A percentile compares a stretch with the other conserved stretches of the same genome.
Conservation (phyloP, 2,888 invertebrate genomes). For the Folsomia manolachei region DNA sequence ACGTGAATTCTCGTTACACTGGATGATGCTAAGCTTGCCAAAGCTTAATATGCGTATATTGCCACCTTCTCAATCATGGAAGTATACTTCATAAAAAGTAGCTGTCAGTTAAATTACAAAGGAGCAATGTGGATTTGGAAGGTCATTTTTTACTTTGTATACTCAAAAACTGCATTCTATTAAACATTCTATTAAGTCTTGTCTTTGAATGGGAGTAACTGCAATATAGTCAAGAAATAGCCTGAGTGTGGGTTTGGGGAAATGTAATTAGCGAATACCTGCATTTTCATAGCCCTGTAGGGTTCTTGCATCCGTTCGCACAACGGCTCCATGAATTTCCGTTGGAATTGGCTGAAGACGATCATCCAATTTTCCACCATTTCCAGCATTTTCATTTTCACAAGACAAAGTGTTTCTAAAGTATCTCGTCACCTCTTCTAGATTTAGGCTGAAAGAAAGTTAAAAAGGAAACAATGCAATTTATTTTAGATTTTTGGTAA, state of each 20-base stretch:
- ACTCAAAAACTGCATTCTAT: background rate
- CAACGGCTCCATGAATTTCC: conserved; percentile 75
- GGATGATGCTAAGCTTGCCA: no score
- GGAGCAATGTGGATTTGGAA: background rate
- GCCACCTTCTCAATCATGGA: no score
- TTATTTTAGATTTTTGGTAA: background rate
- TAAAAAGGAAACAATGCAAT: no score
- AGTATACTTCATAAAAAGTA: background rate
- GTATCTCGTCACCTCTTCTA: conserved; percentile 68
- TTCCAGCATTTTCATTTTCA: conserved; percentile 61
- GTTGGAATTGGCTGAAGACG: conserved; percentile 79
- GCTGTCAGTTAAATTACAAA: background rate
- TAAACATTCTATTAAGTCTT: no score
- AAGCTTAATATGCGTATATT: no score
- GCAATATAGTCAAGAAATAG: no score
- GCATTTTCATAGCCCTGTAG: conserved; percentile 67
- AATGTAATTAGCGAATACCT: no score
- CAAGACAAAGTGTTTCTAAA: conserved; percentile 56
- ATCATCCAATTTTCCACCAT: conserved; percentile 70
- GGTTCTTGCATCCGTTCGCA: conserved; percentile 63
- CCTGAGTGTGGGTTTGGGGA: no score
- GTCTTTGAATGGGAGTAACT: no score
- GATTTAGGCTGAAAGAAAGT: conserved; percentile 58
- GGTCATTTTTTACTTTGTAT: background rate
- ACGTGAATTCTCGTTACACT: no score